Evolutionary conservation across 2,797 vertebrate species (phyloP), one percentile per base, ranked within the genome.

Genomic region (Pampus argenteus): DNA sequence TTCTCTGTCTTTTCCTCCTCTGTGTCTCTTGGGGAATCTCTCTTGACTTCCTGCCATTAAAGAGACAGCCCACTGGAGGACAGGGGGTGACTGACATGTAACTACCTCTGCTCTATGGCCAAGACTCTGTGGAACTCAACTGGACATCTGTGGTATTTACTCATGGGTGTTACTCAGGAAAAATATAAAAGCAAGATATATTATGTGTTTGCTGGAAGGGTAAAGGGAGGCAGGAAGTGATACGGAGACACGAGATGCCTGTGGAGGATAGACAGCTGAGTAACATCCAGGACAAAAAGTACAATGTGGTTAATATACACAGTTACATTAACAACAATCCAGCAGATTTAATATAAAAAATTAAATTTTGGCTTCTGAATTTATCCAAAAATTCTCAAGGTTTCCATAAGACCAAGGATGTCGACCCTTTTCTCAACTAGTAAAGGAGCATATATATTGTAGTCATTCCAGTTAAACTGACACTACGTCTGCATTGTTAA

Each of bases 1-100:
- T 31, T 64, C 69, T 54, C 63, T 76, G 58, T 85, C 73, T 85
- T 73, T 82, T 83, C 71, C 71, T 74, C 61, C 57, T 78, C 69
- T 10, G n/a, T 54, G 76, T 86, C 90, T 90, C 91, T 36, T 20
- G 88, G 76, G 88, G 57, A n/a, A n/a, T n/a, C 74, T 87, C 66
- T 81, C 79, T 71, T 87, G 79, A 91, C 90, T 92, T 94, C 90
- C 91, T 93, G 92, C 90, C 89, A 87, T 93, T 94, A 93, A 92
- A 94, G 86, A 92, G 87, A 93, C 91, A 89, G 91, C 75, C 72
- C 82, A 74, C 76, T 81, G 79, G 78, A 89, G 85, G 80, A 71
- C 80, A 68, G 20, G 76, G 84, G 89, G 85, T 89, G 90, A 93
- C 71, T 88, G 89, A 92, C 88, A 88, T 31, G 13, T 63, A 84